These are phyloP conservation scores for Amphiura filiformis DNA, from an alignment of 35 echinoderm and acorn worm genomes.

Conservation along the genomic window DNA sequence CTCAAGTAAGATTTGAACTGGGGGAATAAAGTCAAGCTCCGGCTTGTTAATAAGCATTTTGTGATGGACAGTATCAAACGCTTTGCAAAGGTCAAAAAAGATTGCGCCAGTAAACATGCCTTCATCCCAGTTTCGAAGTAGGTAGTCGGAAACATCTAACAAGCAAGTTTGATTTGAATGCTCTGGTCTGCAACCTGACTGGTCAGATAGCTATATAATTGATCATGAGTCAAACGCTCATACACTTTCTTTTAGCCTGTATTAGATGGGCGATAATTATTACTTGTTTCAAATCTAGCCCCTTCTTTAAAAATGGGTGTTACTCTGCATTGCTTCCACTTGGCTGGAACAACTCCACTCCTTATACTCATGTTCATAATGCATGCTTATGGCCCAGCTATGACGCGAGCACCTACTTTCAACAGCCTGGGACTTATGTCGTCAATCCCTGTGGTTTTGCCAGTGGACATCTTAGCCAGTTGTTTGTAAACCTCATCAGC, in stretches of 20 bases:
- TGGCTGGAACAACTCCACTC: slow-evolving; percentile 6
- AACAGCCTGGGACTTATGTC: neutral
- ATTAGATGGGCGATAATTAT: neutral
- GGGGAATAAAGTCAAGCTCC: neutral
- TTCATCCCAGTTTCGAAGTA: neutral
- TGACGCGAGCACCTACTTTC: neutral
- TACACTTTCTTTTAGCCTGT: neutral
- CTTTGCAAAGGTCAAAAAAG: slow-evolving; percentile 30
- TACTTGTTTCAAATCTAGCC: neutral
- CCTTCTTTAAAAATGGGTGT: slow-evolving; percentile 24
- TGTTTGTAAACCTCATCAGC: neutral
- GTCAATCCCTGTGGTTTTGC: slow-evolving; percentile 18
- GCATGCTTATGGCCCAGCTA: neutral
- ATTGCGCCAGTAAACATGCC: slow-evolving; percentile 1
- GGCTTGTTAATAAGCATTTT: neutral
- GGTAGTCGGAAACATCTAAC: neutral
- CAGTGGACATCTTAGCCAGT: neutral
- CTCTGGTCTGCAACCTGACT: neutral
- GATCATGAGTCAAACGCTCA: neutral
- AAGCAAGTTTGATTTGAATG: neutral
- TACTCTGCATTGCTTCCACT: neutral
- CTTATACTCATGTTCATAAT: slow-evolving; percentile 8
- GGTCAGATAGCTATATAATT: neutral
- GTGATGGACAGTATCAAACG: slow-evolving; percentile 24
- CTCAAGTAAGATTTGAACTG: slow-evolving; percentile 27